A percentile compares a stretch with the other conserved stretches of the same genome.
Evolutionary conservation across 92 coral and sea anemone genomes (phyloP).

Genomic region (Diadumene lineata): DNA sequence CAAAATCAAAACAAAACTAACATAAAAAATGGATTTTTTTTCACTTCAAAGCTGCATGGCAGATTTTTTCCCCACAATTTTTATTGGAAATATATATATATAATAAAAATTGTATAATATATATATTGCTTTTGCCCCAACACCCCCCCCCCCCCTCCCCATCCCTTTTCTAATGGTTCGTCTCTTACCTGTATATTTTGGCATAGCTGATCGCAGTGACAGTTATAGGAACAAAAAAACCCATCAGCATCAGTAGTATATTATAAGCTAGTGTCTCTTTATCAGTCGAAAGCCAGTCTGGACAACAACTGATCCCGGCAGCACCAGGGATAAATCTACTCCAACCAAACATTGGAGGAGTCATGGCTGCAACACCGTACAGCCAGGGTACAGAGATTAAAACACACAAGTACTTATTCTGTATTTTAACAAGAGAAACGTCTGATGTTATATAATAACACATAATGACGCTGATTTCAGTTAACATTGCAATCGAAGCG

Average conservation of each 20-base stretch:
- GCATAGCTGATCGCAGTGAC: conserved; percentile 39
- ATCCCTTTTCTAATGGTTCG: no score
- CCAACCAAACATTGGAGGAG: conserved; percentile 74
- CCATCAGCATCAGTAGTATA: conserved; percentile 46
- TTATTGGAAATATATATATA: no score
- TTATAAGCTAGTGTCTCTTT: conserved; percentile 36
- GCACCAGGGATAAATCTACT: conserved; percentile 61
- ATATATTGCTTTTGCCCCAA: no score
- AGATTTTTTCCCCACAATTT: no score
- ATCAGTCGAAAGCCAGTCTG: conserved; percentile 60
- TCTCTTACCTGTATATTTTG: conserved; percentile 55
- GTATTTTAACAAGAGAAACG: neutral
- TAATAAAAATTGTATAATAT: no score
- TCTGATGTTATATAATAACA: conserved; percentile 1
- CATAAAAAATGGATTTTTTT: no score
- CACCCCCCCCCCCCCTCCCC: no score
- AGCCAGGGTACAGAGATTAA: conserved; percentile 55
- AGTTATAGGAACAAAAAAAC: conserved; percentile 52
- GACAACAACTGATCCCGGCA: conserved; percentile 70
- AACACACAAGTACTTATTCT: conserved; percentile 3
- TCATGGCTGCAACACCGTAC: conserved; percentile 53
- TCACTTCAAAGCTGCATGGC: no score
- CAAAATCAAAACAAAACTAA: no score
- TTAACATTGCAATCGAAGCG: conserved; percentile 46
- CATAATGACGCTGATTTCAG: conserved; percentile 52